Evolutionary conservation across 1,140 invertebrate species (phyloP).

Genomic region (Drosophila subobscura): DNA sequence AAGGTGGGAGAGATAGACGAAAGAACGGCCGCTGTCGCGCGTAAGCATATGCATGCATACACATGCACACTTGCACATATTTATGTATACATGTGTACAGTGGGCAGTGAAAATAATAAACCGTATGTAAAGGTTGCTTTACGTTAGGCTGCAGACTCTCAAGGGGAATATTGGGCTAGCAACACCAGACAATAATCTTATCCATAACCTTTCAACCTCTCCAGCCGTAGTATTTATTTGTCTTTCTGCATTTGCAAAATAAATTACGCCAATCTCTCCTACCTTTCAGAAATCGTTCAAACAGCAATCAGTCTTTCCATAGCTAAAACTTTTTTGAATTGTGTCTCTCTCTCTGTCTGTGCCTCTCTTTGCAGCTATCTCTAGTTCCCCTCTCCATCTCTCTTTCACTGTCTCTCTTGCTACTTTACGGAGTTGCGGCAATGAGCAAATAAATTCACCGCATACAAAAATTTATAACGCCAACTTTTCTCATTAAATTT

Average conservation of each 20-base stretch:
- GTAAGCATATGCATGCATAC: no score
- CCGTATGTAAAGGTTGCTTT: no score
- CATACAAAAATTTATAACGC: constrained; percentile 80
- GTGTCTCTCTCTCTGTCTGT: constrained; percentile 29
- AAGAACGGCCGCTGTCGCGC: no score
- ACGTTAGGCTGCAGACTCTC: no score
- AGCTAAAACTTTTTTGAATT: constrained; percentile 43
- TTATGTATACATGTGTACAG: no score
- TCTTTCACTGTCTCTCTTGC: background rate
- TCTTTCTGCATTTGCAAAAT: background rate
- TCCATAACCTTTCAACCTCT: no score
- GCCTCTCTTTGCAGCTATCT: background rate
- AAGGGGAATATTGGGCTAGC: no score
- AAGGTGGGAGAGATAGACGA: no score
- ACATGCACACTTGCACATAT: no score
- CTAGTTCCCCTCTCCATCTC: background rate
- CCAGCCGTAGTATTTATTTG: no score
- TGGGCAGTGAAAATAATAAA: no score
- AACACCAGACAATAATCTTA: no score
- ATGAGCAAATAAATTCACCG: constrained; percentile 76
- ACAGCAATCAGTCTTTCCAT: constrained; percentile 48
- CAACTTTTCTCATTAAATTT: constrained; percentile 83
- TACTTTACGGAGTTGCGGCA: constrained; percentile 36
- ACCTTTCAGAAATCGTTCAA: constrained; percentile 49
- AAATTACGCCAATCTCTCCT: background rate